Percentiles rank a stretch among this genome's conserved stretches.
phyloP scores from a whole-genome alignment of 2,797 vertebrate genomes.

The Thunnus albacares region DNA sequence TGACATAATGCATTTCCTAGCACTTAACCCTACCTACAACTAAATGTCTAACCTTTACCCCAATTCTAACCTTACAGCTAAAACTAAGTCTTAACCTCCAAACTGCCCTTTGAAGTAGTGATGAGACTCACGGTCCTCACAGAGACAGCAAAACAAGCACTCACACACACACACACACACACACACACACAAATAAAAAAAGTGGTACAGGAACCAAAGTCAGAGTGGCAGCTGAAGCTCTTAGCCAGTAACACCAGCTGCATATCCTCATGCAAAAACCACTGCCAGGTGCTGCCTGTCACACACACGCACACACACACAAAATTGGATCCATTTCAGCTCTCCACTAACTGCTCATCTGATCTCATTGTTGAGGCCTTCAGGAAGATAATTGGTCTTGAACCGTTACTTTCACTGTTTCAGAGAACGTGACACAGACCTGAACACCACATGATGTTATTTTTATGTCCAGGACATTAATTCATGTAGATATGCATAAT shows the following conservation, averaged over 20 bases:
- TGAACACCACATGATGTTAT: neutral
- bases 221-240: constrained; percentile 34
- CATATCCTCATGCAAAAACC: constrained; percentile 26
- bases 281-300: constrained; percentile 47
- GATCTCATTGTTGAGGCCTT: constrained; percentile 23
- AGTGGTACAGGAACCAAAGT: neutral
- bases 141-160: neutral
- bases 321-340: constrained; percentile 41
- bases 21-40: too few species aligned
- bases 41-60: too few species aligned
- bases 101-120: too few species aligned
- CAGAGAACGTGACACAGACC: neutral
- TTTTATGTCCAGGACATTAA: neutral
- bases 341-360: constrained; percentile 44
- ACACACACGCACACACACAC: constrained; percentile 26
- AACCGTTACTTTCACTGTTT: neutral
- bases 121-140: neutral
- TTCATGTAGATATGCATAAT: neutral
- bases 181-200: constrained; percentile 6
- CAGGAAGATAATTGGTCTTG: neutral
- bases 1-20: too few species aligned
- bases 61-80: too few species aligned
- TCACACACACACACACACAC: neutral
- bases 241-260: constrained; percentile 50
- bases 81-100: too few species aligned